Base-by-base conservation (phyloP, 2,888 invertebrate species). In the Lasioglossum morio region DNA sequence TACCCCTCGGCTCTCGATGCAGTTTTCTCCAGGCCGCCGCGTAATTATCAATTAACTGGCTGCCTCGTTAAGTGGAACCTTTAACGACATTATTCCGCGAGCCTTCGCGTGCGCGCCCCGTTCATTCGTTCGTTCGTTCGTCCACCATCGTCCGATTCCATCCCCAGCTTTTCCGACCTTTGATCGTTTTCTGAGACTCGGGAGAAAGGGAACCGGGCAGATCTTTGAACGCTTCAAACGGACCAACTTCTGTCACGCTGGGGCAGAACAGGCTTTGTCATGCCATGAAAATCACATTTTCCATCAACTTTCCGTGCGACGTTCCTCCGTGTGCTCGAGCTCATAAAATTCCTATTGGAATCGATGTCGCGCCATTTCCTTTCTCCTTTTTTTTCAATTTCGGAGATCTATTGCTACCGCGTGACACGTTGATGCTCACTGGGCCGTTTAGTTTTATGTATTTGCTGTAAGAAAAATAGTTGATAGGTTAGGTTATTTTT, bases 1-100 rank as follows among this genome's bases (percentile, higher is more conserved):
- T 66, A 2, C 66, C 66, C 66, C 10, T 19, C 34, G 34, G 10
- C 70, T 40, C 27, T 43, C 78, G 34, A 70, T 34, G 69, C 81
- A 82, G 79, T 88, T 82, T 87, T 88, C 85, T 81, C 70, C 80
- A 66, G 10, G 66, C 66, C n/a, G 53, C 72, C 19, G 70, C 63
- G 82, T 85, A 87, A 88, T 87, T 84, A 83, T 88, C 87, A 88
- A 88, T 88, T 87, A 88, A 77, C 82, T 79, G 63, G 53, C 73
- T 60, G 79, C 73, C 84, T 87, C 84, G 82, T 87, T 82, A 82
- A 88, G 80, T 76, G 84, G 72, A 66, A 76, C 77, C 84, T 46
- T 82, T 84, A 82, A 87, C 82, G 79, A 77, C 80, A 72, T 87
- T 82, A 82, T 72, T 63, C 70, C 10, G 53, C 46, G 69, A 53